Base-by-base conservation (phyloP, 2,888 invertebrate genomes). In the Oasisia sp. region DNA sequence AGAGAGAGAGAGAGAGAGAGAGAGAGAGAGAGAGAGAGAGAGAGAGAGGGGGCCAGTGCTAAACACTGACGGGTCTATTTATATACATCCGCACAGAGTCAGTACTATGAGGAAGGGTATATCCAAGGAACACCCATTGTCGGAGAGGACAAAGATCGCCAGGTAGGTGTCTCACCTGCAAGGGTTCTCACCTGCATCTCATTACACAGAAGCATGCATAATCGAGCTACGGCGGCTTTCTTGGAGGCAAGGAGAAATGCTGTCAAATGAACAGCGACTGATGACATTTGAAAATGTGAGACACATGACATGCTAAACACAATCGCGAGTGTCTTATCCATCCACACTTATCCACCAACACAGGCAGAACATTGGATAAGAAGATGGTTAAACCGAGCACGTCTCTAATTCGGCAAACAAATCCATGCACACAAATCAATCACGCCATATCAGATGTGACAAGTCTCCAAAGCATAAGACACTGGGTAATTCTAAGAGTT, bases 71-170 rank as follows among this genome's bases (percentile, higher is more conserved):
- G 0, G 74, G 19, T 27, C 19, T 38, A 38, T 38, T 4, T 38
- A 38, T 19, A 74, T 74, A 74, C 27, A 74, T 74, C 74, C 74
- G n/a, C 74, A 50, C 44, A 91, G 32, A 32, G 58, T 19, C 74
- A 74, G 19, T 74, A 74, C 27, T 74, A 0, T 19, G 74, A 7
- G 74, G 74, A 74, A 74, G 74, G 27, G 27, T 74, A 74, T 27
- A 27, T 74, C 27, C 74, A 74, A 74, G 4, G 74, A 74, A 74
- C 74, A 3, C 92, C 91, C 8, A 93, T 92, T 56, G 91, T 92
- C 9, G 93, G 93, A 27, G n/a, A 74, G 11, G 93, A 93, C 92
- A 93, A 93, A 45, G 93, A 93, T 91, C 58, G 93, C 92, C 32
- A 74, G 50, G 93, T 93, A 38, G 38, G 38, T 38, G 38, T 38